Conservation (phyloP, 2,797 vertebrate genomes). For the Bradypus variegatus region DNA sequence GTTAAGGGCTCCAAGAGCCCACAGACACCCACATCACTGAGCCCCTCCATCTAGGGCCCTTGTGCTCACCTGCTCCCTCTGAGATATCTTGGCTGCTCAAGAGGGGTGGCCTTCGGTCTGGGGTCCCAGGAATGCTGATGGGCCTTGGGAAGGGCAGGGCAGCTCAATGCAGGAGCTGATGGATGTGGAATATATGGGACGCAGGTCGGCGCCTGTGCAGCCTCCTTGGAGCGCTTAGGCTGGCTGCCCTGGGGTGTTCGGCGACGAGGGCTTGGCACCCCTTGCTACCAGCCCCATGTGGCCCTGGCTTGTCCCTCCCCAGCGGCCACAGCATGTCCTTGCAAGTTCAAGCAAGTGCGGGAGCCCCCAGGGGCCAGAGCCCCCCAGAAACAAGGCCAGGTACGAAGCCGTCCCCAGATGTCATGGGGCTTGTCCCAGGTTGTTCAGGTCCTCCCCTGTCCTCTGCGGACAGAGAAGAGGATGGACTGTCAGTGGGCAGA, state of each 20-base stretch:
- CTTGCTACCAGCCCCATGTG: neutral
- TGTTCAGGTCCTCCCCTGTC: fast-evolving
- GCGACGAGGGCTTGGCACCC: neutral
- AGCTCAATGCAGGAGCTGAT: neutral
- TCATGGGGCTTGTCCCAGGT: neutral
- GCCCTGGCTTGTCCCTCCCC: too few relatives aligned
- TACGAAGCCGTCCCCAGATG: neutral
- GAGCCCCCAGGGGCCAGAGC: neutral
- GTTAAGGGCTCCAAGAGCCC: neutral
- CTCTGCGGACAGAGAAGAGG: too few relatives aligned
- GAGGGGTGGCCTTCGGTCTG: neutral
- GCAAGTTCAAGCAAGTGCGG: neutral
- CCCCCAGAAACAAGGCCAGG: fast-evolving
- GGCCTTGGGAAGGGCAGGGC: neutral
- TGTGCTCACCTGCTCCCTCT: too few relatives aligned
- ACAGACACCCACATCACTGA: too few relatives aligned
- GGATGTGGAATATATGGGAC: too few relatives aligned
- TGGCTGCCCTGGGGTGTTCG: too few relatives aligned
- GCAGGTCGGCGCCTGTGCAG: too few relatives aligned
- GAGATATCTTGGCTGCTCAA: neutral
- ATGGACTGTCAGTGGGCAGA: too few relatives aligned
- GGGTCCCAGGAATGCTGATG: neutral
- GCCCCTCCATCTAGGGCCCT: too few relatives aligned
- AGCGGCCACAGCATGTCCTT: neutral
- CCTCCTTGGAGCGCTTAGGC: too few relatives aligned